Conservation (phyloP, 2,797 vertebrate species). For the Xerus rutilus region DNA sequence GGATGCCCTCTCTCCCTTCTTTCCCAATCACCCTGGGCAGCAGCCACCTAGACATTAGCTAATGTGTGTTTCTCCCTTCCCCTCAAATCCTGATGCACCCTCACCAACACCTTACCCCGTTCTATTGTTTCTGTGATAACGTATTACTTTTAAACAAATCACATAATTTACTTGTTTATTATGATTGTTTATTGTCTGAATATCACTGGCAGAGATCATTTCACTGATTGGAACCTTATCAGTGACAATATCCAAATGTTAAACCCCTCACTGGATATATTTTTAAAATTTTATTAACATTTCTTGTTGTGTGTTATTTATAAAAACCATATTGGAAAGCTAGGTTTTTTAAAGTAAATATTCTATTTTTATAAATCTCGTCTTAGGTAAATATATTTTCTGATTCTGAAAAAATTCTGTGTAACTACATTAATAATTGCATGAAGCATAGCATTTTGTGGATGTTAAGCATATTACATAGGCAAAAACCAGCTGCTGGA, state of each 20-base stretch:
- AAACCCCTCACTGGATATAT: not conserved
- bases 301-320: not conserved
- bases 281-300: not conserved
- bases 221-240: not conserved
- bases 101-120: not conserved
- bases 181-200: not conserved
- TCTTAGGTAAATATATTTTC: not conserved
- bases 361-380: not conserved
- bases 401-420: slow-evolving; percentile 11
- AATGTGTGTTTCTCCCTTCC: not conserved
- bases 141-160: not conserved
- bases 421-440: not conserved
- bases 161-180: not conserved
- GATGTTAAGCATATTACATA: not conserved
- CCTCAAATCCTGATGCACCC: not conserved
- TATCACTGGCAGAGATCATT: not conserved
- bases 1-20: fast-evolving
- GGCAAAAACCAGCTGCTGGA: not conserved
- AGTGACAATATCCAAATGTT: not conserved
- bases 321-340: not conserved
- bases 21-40: not conserved
- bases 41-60: not conserved
- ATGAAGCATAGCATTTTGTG: not conserved
- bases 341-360: not conserved
- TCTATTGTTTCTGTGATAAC: not conserved